These are phyloP conservation scores for Exephanes ischioxanthus DNA, from an alignment of 2,888 invertebrate genomes.

Conservation along the genomic window DNA sequence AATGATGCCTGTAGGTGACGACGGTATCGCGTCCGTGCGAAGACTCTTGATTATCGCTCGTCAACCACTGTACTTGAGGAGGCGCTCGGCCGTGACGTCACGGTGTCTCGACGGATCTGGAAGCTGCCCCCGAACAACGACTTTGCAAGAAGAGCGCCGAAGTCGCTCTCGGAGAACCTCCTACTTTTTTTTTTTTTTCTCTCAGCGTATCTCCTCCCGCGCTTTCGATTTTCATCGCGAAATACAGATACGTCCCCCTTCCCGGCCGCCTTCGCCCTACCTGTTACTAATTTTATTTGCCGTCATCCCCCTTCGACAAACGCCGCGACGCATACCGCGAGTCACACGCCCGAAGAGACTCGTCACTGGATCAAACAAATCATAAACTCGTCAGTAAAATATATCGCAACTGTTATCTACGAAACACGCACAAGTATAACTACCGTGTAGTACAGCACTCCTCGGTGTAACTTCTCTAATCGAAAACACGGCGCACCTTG, in stretches of 20 bases:
- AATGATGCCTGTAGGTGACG: constrained; percentile 39
- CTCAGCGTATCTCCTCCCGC: not conserved
- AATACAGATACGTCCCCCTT: not conserved
- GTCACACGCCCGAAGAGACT: constrained; percentile 6
- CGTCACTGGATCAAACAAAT: constrained; percentile 58
- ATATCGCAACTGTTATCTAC: constrained; percentile 47
- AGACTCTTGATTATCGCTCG: constrained; percentile 60
- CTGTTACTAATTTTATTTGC: constrained; percentile 13
- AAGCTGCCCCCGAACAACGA: constrained; percentile 26
- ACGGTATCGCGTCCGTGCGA: constrained; percentile 53
- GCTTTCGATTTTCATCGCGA: not conserved
- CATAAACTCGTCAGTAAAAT: constrained; percentile 53
- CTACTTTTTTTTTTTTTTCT: not conserved
- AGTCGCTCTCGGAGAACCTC: not conserved
- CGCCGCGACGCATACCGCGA: constrained; percentile 28
- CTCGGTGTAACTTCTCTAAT: not conserved
- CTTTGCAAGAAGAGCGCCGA: constrained; percentile 13
- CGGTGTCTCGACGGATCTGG: constrained; percentile 6
- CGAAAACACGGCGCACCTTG: not conserved
- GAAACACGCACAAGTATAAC: constrained; percentile 21
- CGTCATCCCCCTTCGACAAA: constrained; percentile 21
- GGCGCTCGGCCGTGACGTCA: constrained; percentile 50
- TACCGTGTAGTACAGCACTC: not conserved
- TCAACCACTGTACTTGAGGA: constrained; percentile 63
- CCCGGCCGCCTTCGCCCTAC: not conserved